These are phyloP conservation scores for Lepus timidus DNA, from an alignment of 2,113 vertebrate species.

Conservation along the genomic window DNA sequence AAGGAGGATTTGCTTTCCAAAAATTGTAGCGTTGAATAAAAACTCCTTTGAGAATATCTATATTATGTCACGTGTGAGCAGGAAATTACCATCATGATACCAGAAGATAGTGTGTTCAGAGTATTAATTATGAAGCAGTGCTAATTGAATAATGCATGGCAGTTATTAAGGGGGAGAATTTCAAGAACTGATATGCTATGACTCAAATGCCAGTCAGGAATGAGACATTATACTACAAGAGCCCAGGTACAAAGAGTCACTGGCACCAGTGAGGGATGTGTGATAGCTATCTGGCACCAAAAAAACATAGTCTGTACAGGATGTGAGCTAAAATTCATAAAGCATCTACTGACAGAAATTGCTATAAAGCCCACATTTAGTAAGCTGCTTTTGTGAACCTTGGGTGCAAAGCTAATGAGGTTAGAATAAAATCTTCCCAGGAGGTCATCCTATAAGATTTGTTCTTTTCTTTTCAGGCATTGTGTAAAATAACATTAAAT, in stretches of 20 bases:
- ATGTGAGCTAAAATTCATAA: neutral
- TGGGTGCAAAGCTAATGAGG: neutral
- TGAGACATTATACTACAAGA: neutral
- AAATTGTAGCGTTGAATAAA: neutral
- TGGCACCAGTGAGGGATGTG: neutral
- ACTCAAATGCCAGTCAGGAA: slow-evolving; percentile 30
- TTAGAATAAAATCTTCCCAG: slow-evolving; percentile 11
- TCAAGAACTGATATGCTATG: neutral
- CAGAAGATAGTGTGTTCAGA: neutral
- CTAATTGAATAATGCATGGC: slow-evolving; percentile 50
- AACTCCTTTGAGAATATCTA: neutral
- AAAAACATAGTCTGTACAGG: neutral
- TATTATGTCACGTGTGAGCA: neutral
- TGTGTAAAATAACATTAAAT: slow-evolving; percentile 60
- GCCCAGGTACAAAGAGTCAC: neutral
- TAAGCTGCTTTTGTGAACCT: slow-evolving; percentile 25
- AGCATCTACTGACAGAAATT: neutral
- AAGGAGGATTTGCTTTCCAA: neutral
- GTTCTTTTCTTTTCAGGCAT: neutral
- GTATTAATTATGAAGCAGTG: slow-evolving; percentile 53
- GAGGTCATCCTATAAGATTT: neutral
- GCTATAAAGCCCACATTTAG: neutral
- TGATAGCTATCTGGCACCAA: neutral
- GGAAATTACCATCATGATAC: slow-evolving; percentile 28
- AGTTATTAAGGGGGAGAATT: slow-evolving; percentile 54